Evolutionary conservation across 2,888 invertebrate species (phyloP).

Genomic region (Mesoligia furuncula): DNA sequence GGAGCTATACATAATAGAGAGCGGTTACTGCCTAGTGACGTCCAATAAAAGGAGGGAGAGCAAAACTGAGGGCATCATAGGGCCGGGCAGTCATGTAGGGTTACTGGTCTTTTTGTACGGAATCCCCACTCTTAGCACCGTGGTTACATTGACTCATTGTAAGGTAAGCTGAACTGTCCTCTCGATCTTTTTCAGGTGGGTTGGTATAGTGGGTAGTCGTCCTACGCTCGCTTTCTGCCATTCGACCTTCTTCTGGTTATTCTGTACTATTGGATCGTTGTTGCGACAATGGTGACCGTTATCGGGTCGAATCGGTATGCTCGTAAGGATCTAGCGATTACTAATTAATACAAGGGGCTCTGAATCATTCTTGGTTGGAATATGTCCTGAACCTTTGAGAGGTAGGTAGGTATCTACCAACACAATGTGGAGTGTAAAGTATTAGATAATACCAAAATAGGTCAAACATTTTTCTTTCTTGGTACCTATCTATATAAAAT

Average conservation of each 20-base stretch:
- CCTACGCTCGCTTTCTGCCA: constrained; percentile 49
- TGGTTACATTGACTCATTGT: constrained; percentile 88
- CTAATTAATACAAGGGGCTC: constrained; percentile 2
- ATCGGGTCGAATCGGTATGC: background rate
- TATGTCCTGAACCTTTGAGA: background rate
- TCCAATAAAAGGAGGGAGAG: constrained; percentile 77
- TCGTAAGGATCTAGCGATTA: background rate
- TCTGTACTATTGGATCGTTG: constrained; percentile 23
- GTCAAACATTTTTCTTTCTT: background rate
- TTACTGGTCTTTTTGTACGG: constrained; percentile 87
- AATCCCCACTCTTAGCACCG: constrained; percentile 85
- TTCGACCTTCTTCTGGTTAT: constrained; percentile 48
- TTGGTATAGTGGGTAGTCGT: constrained; percentile 43
- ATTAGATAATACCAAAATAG: background rate
- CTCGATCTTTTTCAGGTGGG: constrained; percentile 43
- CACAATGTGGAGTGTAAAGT: background rate
- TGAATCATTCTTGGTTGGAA: background rate
- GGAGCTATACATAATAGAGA: constrained; percentile 88
- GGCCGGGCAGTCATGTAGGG: constrained; percentile 87
- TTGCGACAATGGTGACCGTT: constrained; percentile 38
- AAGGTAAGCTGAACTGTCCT: constrained; percentile 77
- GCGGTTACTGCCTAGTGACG: constrained; percentile 87
- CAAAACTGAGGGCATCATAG: constrained; percentile 81
- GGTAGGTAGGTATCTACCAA: background rate
- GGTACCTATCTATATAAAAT: background rate